A percentile compares a stretch with the other conserved stretches of the same genome.
phyloP scores from a whole-genome alignment of 2,797 vertebrate species.

The Eulemur mongoz region DNA sequence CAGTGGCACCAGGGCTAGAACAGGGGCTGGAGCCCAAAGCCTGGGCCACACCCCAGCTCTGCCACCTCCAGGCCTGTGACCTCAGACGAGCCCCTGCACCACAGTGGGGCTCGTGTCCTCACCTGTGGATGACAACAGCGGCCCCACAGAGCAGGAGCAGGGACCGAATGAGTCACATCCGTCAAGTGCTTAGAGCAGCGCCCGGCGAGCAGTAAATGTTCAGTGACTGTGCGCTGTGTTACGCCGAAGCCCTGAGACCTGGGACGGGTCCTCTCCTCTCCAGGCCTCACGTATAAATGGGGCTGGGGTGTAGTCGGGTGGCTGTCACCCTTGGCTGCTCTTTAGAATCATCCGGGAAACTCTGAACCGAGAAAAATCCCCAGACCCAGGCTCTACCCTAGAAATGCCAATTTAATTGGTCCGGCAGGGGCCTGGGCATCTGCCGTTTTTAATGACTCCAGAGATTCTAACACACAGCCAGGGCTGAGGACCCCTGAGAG shows the following conservation, averaged over 20 bases:
- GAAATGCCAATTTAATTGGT: not conserved
- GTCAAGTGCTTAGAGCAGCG: rapidly evolving
- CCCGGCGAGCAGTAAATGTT: rapidly evolving
- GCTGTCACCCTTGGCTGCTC: not conserved
- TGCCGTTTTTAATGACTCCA: not conserved
- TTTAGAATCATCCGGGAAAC: not conserved
- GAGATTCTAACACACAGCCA: not conserved
- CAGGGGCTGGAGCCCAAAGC: not conserved
- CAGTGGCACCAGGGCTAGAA: rapidly evolving
- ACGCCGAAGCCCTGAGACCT: not conserved
- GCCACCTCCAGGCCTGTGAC: not conserved
- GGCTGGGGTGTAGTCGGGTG: not conserved
- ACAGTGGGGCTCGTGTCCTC: not conserved
- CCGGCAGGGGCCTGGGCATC: not conserved
- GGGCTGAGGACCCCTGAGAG: not conserved
- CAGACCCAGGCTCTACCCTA: not conserved
- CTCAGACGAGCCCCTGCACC: not conserved
- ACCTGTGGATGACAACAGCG: too few species aligned
- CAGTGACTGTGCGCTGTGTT: not conserved
- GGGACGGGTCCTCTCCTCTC: not conserved
- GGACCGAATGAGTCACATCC: not conserved
- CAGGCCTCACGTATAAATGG: not conserved
- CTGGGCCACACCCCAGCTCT: not conserved
- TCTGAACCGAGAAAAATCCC: not conserved
- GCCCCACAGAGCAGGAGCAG: not conserved